Percentiles rank a stretch among this genome's conserved stretches.
Conservation (phyloP, 64 coral and sea anemone genomes). For the Pocillopora damicornis region DNA sequence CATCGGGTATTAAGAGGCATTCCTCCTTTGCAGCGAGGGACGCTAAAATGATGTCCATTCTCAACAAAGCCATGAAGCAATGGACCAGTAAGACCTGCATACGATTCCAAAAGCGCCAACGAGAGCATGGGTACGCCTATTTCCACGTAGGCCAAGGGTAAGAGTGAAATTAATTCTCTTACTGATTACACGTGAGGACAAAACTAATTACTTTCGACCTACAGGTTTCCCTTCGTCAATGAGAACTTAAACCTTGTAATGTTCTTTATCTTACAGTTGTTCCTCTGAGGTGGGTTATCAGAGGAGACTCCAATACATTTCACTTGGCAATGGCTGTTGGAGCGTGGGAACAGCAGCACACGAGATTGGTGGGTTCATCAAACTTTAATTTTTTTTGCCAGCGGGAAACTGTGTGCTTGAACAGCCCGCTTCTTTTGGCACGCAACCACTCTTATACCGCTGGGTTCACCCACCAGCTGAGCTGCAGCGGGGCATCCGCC, state of each 20-base stretch:
- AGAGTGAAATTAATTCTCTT: neutral
- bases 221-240: neutral
- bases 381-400: neutral
- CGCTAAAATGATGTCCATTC: constrained; percentile 25
- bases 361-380: constrained; percentile 40
- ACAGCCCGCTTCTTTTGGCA: no score
- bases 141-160: constrained; percentile 32
- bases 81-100: constrained; percentile 55
- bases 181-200: neutral
- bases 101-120: constrained; percentile 35
- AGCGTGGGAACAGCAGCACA: constrained; percentile 41
- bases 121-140: constrained; percentile 20
- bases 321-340: constrained; percentile 45
- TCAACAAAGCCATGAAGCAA: constrained; percentile 37
- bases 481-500: no score
- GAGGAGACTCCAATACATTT: constrained; percentile 20
- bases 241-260: neutral
- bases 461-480: no score
- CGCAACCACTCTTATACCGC: no score
- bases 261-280: constrained; percentile 23
- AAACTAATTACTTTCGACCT: no score
- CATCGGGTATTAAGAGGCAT: neutral
- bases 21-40: constrained; percentile 16
- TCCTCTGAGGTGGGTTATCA: constrained; percentile 50
- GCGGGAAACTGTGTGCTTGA: no score